Evolutionary conservation across 2,113 vertebrate species (phyloP), one percentile per base, ranked within the genome.

Genomic region (Scomber scombrus): DNA sequence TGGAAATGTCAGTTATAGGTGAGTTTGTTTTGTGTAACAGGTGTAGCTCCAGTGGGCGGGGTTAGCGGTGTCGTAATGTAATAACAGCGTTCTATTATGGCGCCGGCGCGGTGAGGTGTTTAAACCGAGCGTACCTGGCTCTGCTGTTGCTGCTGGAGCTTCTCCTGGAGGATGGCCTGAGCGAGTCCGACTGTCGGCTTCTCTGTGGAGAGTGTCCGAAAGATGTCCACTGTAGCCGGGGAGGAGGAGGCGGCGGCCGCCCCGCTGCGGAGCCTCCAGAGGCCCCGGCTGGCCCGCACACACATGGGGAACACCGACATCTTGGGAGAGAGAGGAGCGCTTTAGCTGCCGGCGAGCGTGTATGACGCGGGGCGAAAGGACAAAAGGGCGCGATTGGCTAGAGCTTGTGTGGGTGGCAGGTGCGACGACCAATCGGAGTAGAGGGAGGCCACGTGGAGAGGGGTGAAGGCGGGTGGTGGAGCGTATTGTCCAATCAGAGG

Each of bases 251-350:
- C 55, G 0, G 21, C 26, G 12, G 14, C 66, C 4, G 23, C 60
- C 6, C 82, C 86, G 81, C 64, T 73, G 13, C 88, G 21, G 45
- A 93, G 62, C 66, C 91, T 18, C 54, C 94, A 52, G 19, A 95
- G 89, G 93, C 94, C 92, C 65, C 92, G 88, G 82, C 82, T 88
- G 0, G 91, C 91, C 46, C 94, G 90, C 7, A 94, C 82, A 95
- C 95, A 95, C 95, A 95, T 94, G 95, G 93, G 86, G 78, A 91
- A 86, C 85, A 94, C 68, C 91, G 95, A 93, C 95, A 96, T 95
- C 85, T 95, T 95, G 93, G 89, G 23, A 26, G 2, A 26, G 23
- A 92, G 78, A 8, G 45, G 5, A 40, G 78, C 75, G 12, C 12
- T 5, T 26, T 26, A 51, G 55, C 69, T 73, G 78, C 90, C 87